Evolutionary conservation across 2,888 invertebrate species (phyloP), one percentile per base, ranked within the genome.

Genomic region (Lapara coniferarum): DNA sequence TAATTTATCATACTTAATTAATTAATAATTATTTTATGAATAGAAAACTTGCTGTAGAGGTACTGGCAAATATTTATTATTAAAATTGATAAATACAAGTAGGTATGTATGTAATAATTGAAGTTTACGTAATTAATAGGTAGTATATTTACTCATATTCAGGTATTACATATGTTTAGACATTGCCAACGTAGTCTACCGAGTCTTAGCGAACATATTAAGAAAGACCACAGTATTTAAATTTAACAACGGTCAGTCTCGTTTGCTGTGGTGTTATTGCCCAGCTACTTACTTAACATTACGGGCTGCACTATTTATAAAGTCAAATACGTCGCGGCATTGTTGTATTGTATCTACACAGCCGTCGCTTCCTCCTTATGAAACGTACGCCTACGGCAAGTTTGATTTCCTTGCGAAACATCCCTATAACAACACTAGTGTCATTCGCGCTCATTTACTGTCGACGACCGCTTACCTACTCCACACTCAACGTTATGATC

Each of bases 231-330:
- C 10, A 55, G 55, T 2, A 19, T 55, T 72, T 71, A 77, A 75
- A 74, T 77, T 77, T 68, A 71, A 73, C 72, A 73, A 66, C 71
- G 71, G 69, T 46, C 49, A 49, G 63, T 69, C 56, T 12, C 44
- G 71, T 72, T 70, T 69, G 58, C 63, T 75, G 68, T 70, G 69
- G 69, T 72, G 76, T 77, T 78, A 77, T 78, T 79, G 79, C 78
- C 75, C 78, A 78, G 73, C 77, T 79, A 80, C 75, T 77, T 78
- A 79, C 77, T 80, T 81, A 79, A 80, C 81, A 84, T 82, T 84
- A 79, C 83, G 81, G 75, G 79, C 79, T 85, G 83, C 86, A 89
- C 88, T 92, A 91, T 91, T 92, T 92, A 89, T 92, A 90, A 91
- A 92, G 89, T 89, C 88, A 86, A 89, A 90, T 90, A 85, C 84